Evolutionary conservation across 2,113 vertebrate species (phyloP), one percentile per base, ranked within the genome.

Genomic region (Anarrhichthys ocellatus): DNA sequence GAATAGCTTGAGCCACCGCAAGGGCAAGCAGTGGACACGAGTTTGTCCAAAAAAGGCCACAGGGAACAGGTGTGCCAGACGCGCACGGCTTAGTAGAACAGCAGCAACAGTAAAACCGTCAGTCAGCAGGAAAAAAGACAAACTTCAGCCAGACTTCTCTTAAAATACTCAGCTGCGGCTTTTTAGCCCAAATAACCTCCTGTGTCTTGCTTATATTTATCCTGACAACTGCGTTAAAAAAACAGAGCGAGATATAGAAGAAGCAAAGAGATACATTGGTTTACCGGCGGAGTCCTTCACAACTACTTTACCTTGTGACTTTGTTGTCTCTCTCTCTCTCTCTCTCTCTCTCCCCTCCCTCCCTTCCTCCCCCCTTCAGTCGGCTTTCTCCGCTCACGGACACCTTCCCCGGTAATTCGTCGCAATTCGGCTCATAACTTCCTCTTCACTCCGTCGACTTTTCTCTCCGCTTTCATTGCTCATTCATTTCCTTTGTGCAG

Each of bases 31-130:
- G 46, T 52, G 81, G 71, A 63, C 27, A 68, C 38, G 15, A 54
- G 24, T 81, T 83, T 86, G 48, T 83, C 83, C 87, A 89, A 92
- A 92, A 92, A 93, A 80, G 72, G 82, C 81, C 83, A 89, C 63
- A 68, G 71, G 73, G 73, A 92, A 92, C 94, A 95, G 93, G 94
- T 95, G 94, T 93, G 90, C 82, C 48, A 61, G 78, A 67, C 62
- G 63, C 67, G 58, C 84, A 56, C 64, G 5, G 79, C 62, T 84
- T 17, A 38, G 72, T 42, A 22, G 73, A 70, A 73, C 18, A 80
- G 86, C 36, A 84, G 73, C 78, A 20, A 86, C 68, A 72, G 27
- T 78, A 80, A 87, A 89, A 84, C 18, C 48, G 64, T 76, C 24
- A 4, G 82, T 91, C 89, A 91, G 79, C 82, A 78, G 56, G 84